Base-by-base conservation (phyloP, 92 coral and sea anemone genomes). In the Phenganax stokvisi region DNA sequence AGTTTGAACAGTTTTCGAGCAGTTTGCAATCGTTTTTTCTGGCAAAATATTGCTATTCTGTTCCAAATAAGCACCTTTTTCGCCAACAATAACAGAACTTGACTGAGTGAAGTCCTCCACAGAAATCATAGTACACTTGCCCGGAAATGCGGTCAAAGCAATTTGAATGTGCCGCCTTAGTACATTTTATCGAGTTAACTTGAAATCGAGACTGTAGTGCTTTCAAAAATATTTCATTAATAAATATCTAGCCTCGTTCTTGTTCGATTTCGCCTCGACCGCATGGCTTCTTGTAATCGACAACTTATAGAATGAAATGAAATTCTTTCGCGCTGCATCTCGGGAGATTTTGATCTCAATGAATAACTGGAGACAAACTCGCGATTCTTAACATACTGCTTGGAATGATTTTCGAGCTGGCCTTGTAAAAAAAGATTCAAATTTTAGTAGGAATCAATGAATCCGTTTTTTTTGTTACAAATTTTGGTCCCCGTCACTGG, bases 171-270 rank as follows among this genome's bases (percentile, higher is more conserved):
- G 55, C 77, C 79, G 89, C 82, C 57, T 54, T 59, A 68, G 83
- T 71, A 82, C 80, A 76, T 83, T 88, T 47, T 25, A 30, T 59
- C 89, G 92, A 89, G 90, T 90, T 88, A 86, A 89, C 93, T 87
- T 92, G 97, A 89, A 96, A 96, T 83, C 96, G 99, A 96, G 99
- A 92, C 97, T 88, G 80, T 86, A 87, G 87, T 92, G 88, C 87
- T 89, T 88, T 84, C 77, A 85, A 57, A 81, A 29, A 54, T 56
- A 86, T 85, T 82, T 88, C 25, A 20, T 20, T 20, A 20, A 20
- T 84, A 79, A 31, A 86, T 85, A 83, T 76, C 85, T 85, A 96
- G 99, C 99, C 99, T 96, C 99, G 99, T 93, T 92, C 85, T 84
- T 83, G 87, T 84, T 90, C 89, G 74, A 80, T 76, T 82, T 86